These are phyloP conservation scores for Catharus ustulatus DNA, from an alignment of 2,797 vertebrate species.

Conservation along the genomic window DNA sequence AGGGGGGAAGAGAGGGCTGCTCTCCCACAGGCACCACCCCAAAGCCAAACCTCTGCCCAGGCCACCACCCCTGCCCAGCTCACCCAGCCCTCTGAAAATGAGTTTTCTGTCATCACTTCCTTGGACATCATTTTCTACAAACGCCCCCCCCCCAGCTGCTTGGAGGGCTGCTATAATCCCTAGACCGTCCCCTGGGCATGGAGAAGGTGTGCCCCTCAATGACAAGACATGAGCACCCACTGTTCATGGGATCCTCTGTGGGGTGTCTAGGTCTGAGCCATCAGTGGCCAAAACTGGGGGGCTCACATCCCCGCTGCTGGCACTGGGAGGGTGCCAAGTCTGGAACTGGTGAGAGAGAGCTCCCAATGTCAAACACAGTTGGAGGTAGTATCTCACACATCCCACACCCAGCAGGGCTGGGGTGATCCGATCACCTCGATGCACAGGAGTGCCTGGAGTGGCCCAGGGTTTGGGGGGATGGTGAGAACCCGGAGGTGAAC, in stretches of 20 bases:
- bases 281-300: neutral
- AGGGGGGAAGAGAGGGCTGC: neutral
- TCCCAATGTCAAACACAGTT: neutral
- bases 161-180: neutral
- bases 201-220: neutral
- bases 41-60: neutral
- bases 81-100: neutral
- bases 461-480: neutral
- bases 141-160: neutral
- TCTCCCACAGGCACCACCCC: neutral
- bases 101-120: neutral
- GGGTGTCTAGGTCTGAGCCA: neutral
- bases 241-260: neutral
- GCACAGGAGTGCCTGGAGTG: neutral
- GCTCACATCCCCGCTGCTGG: accelerated
- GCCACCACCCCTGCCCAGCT: neutral
- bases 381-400: neutral
- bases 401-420: neutral
- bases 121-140: neutral
- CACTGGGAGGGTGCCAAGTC: neutral
- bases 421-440: neutral
- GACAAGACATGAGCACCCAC: neutral
- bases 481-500: neutral
- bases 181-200: neutral
- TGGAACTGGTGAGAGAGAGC: neutral